Base-by-base conservation (phyloP, 2,888 invertebrate genomes). In the Neocrepidodera transversa region DNA sequence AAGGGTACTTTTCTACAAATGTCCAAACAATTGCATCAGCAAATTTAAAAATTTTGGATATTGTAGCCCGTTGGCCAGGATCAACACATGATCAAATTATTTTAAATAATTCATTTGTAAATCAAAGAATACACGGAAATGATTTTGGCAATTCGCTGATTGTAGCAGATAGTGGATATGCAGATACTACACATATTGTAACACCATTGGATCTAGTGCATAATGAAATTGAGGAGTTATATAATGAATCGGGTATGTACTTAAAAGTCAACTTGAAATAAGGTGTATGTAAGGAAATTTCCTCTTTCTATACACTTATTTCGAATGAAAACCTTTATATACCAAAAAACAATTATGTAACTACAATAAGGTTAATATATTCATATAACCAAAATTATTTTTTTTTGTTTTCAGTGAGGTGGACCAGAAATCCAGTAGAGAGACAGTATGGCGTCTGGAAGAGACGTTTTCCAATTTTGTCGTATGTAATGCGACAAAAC, bases 1-100 rank as follows among this genome's bases (percentile, higher is more conserved):
- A 56, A 55, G 60, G 56, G 11, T 61, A 20, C 45, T 62, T 58
- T 47, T 62, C 58, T 17, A 36, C 47, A n/a, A 59, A 59, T 54
- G 56, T 62, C 13, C 62, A 62, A 30, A 52, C 47, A 8, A 45
- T 58, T 1, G 40, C 43, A 14, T 49, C 49, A 16, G 50, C 42
- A 47, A 16, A 50, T 38, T 13, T 50, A 14, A 36, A 36, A 38
- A 50, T 50, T 2, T 26, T 23, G 2, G 28, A 45, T 13, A 13
- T 26, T 11, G 45, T 45, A 1, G 45, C 28, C 6, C 45, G 45
- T 36, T 50, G 26, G 38, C 38, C 50, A 36, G 50, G 50, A 10
- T 50, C 50, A 14, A 10, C 50, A 23, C 38, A 47, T 8, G 30
- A 50, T 14, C 50, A 38, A 23, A 30, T 47, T 36, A 58, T 65